Base-by-base conservation (phyloP, 2,113 vertebrate species). In the Litocranius walleri region DNA sequence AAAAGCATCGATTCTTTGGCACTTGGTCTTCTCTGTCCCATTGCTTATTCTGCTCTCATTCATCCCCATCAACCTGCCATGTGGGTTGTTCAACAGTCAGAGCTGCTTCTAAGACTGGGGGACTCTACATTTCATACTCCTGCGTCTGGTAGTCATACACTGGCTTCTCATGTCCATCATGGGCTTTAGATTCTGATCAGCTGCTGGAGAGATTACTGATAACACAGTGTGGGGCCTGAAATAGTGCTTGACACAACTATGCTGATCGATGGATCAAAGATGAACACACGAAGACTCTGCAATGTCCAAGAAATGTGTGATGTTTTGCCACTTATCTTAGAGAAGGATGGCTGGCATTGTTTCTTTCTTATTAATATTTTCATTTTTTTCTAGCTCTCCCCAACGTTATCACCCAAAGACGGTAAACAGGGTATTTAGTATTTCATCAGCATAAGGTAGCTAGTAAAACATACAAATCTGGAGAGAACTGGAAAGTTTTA, bases 401-500 rank as follows among this genome's bases (percentile, higher is more conserved):
- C 33, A 43, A 33, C 0, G 25, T 30, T 17, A 23, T 17, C 17
- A 48, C 30, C 21, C 16, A 40, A 77, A 81, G 85, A 85, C 3
- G 2, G 8, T 9, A 67, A 15, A 80, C 71, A 56, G n/a, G 5
- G 45, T 27, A 59, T 50, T 45, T 64, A 7, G 62, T 25, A 86
- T 57, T 84, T 84, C 27, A 59, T 56, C 74, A 83, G 52, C 54
- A 3, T 74, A 88, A 94, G 45, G 40, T 2, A 82, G 89, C 27
- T n/a, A 97, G 52, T 8, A 88, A 95, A 85, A 78, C 54, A 94
- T 6, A 50, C 36, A 90, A 94, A 89, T n/a, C 36, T 62, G 43
- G 10, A 91, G 25, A 93, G 94, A 96, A 81, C 86, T 52, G 62
- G 5, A 40, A 74, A 89, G 21, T 83, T 91, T 89, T 30, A 52